Evolutionary conservation across 2,113 vertebrate species (phyloP).

Genomic region (Campylomormyrus tamandua): DNA sequence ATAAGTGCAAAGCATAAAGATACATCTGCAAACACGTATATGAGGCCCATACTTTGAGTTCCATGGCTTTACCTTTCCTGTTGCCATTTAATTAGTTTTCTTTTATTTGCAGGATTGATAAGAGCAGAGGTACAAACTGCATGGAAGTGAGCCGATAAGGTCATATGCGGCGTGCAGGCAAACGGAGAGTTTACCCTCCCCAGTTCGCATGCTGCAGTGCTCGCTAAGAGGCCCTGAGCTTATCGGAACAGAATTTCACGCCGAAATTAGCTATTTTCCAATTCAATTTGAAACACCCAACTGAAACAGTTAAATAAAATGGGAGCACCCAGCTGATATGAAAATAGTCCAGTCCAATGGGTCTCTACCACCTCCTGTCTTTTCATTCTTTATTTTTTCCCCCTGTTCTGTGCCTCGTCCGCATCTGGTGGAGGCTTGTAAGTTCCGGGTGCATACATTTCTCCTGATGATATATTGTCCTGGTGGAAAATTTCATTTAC

Average conservation of each 20-base stretch:
- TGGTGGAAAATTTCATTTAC: conserved; percentile 99
- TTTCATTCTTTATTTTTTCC: conserved; percentile 57
- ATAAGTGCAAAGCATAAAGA: not conserved
- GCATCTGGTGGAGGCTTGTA: conserved; percentile 80
- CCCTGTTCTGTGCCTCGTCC: conserved; percentile 86
- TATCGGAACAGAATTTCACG: conserved; percentile 53
- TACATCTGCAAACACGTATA: not conserved
- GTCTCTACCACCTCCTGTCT: conserved; percentile 57
- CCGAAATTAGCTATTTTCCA: conserved; percentile 55
- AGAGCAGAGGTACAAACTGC: not conserved
- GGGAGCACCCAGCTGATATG: conserved; percentile 61
- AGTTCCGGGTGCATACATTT: conserved; percentile 86
- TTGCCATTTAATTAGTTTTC: not conserved
- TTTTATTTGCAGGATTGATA: not conserved
- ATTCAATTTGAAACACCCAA: conserved; percentile 51
- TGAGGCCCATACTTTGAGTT: not conserved
- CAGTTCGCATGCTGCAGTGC: not conserved
- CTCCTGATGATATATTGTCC: conserved; percentile 99
- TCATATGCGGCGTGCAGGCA: not conserved
- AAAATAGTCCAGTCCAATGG: conserved; percentile 83
- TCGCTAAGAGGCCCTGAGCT: not conserved
- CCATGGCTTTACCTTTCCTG: not conserved
- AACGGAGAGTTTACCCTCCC: not conserved
- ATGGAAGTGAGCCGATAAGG: not conserved
- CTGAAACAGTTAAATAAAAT: conserved; percentile 62